Base-by-base conservation (phyloP, 2,797 vertebrate genomes). In the Gymnothorax javanicus region DNA sequence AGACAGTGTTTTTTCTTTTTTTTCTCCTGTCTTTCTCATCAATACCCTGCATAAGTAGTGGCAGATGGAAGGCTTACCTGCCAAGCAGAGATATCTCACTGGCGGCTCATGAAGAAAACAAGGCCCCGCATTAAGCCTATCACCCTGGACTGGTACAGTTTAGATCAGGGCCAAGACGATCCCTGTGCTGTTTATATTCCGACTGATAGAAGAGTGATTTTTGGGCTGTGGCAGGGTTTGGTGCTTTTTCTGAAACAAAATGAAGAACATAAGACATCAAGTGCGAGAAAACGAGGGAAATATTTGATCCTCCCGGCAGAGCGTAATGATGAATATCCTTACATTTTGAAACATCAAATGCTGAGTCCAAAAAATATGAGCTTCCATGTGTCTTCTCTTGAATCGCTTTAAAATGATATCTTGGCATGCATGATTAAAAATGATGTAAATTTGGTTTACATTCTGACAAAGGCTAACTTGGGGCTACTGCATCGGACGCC, bases 61-160 rank as follows among this genome's bases (percentile, higher is more conserved):
- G 50, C 84, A 85, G 84, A 85, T 85, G 84, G 84, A 57, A 54
- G 59, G 50, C 73, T 85, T 27, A 85, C 23, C 4, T n/a, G 33
- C 50, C 52, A 85, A 33, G 57, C 52, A 33, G 67, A 43, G 27
- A 27, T 9, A 13, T 33, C 25, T 75, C 5, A 13, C 71, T 13
- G 27, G 71, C 25, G 71, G 71, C 71, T 13, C 67, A 7, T 25
- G 67, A 25, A 25, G 27, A 33, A 75, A 33, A 75, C 71, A 12
- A 33, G 8, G 71, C 27, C 33, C 25, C 71, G 15, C 71, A 25
- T 75, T 75, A 25, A 75, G 71, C 25, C 71, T 7, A 20, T 75
- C 71, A 33, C 71, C 17, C 71, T 75, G 71, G 71, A 27, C 71
- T 33, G 2, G 27, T 33, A 75, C 71, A 27, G 43, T 75, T 75